phyloP scores from a whole-genome alignment of 2,797 vertebrate genomes.

The Sebastes trivittatus region DNA sequence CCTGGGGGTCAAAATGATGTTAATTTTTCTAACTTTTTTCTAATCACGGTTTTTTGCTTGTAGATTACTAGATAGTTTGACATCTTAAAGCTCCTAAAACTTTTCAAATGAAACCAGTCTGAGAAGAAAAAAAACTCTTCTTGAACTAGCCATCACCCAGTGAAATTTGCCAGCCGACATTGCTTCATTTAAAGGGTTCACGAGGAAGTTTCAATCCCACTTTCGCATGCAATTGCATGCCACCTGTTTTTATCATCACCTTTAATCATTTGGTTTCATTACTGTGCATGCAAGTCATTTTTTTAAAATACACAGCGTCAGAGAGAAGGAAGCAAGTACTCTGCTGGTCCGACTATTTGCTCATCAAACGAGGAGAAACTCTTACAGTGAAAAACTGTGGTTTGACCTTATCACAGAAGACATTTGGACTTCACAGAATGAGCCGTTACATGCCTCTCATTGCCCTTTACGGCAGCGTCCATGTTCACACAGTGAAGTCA shows the following conservation, averaged over 20 bases:
- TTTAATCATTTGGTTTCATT: background rate
- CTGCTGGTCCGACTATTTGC: background rate
- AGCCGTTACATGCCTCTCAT: conserved; percentile 67
- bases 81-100: background rate
- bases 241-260: background rate
- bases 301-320: background rate
- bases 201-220: background rate
- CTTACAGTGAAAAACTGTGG: conserved; percentile 23
- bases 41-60: background rate
- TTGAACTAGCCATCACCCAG: background rate
- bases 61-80: background rate
- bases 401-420: conserved; percentile 76
- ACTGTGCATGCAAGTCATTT: background rate
- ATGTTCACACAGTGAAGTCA: conserved; percentile 21
- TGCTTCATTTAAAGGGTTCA: background rate
- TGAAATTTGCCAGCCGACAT: background rate
- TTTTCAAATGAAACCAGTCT: background rate
- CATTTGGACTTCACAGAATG: conserved; percentile 60
- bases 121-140: background rate
- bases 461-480: conserved; percentile 67
- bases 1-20: background rate
- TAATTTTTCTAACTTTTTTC: background rate
- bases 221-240: background rate
- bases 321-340: background rate
- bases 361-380: conserved; percentile 62